phyloP scores from a whole-genome alignment of 2,113 vertebrate genomes.

The Egretta garzetta region DNA sequence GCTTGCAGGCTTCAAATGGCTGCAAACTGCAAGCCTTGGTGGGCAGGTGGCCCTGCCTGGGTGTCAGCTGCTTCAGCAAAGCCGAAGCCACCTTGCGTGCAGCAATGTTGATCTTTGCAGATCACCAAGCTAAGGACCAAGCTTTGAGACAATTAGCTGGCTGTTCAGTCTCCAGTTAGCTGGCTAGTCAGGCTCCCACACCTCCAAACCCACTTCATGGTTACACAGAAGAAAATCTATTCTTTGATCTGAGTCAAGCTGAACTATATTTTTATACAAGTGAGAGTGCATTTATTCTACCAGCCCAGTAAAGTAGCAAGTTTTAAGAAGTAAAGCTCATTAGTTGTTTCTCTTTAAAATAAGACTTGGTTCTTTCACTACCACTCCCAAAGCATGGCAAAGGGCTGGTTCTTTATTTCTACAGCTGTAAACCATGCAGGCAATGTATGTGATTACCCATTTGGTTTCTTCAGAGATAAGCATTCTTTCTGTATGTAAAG shows the following conservation, averaged over 20 bases:
- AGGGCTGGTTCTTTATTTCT: not conserved
- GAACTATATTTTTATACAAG: not conserved
- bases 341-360: not conserved
- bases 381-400: rapidly evolving
- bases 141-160: too few species aligned
- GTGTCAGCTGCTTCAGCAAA: too few species aligned
- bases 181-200: too few species aligned
- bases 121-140: too few species aligned
- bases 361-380: not conserved
- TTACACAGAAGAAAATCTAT: not conserved
- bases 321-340: not conserved
- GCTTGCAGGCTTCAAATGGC: too few species aligned
- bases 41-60: too few species aligned
- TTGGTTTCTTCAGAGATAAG: not conserved
- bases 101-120: too few species aligned
- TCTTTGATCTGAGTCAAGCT: not conserved
- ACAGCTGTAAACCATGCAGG: not conserved
- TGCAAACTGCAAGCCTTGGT: too few species aligned
- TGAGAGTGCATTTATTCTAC: not conserved
- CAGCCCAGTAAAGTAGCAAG: not conserved
- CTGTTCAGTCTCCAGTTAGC: too few species aligned
- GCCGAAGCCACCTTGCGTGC: too few species aligned
- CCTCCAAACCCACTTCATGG: not conserved
- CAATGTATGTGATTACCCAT: not conserved
- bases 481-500: not conserved